Base-by-base conservation (phyloP, 2,888 invertebrate species). In the Reticulitermes lucifugus region DNA sequence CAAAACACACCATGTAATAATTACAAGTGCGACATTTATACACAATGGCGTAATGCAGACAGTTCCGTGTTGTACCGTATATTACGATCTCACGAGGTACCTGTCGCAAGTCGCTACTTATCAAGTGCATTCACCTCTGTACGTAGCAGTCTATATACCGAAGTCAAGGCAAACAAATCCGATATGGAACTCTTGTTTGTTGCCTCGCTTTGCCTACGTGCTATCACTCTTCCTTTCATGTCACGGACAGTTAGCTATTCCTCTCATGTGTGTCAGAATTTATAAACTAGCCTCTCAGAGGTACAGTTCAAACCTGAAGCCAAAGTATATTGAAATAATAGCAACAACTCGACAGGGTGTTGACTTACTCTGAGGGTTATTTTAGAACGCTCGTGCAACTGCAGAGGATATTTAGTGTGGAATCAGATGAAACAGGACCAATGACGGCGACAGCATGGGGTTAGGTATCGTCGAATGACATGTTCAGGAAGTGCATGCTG, bases 171-270 rank as follows among this genome's bases (percentile, higher is more conserved):
- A 73, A 35, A 73, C 73, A 35, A 73, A 73, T 73, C 73, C 73
- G 73, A 41, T 73, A 73, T 73, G 73, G 73, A 41, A 73, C 73
- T 73, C 73, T 14, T n/a, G 65, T 10, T n/a, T 65, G 65, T 65
- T n/a, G 73, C 41, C 73, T 73, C 41, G 41, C 14, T 29, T 18
- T 73, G 35, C 73, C 35, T 73, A 18, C 10, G 73, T 7, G 41
- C 41, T 41, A 41, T 41, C 41, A 73, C 22, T 73, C 35, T 73
- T 18, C 14, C 73, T 73, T 73, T 35, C 10, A 29, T 41, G 73
- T 41, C 4, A 73, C 12, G 73, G 73, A 73, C 25, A 73, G 7
- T 21, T 73, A 73, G 7, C 41, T 73, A 73, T 41, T 73, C 73
- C 73, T 41, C 73, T 29, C 73, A 73, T 41, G 22, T 41, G 73